phyloP scores from a whole-genome alignment of 2,797 vertebrate species.

The Mus caroli region DNA sequence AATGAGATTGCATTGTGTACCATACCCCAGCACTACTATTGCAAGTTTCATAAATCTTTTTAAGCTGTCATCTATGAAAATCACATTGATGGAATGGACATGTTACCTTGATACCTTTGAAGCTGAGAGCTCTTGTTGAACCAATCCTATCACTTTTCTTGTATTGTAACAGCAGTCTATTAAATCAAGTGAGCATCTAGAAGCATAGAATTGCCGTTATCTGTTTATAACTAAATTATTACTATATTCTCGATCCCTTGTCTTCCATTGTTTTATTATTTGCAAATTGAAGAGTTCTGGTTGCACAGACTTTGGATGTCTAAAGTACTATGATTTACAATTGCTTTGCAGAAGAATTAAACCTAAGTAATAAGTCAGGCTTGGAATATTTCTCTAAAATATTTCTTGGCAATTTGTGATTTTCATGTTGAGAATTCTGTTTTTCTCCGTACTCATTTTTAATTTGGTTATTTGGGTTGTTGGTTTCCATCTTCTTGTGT shows the following conservation, averaged over 20 bases:
- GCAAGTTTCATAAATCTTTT: neutral
- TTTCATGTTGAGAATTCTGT: no score
- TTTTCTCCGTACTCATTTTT: no score
- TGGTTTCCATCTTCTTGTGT: no score
- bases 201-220: neutral
- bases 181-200: neutral
- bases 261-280: neutral
- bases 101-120: neutral
- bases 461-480: no score
- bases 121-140: neutral
- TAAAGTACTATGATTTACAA: neutral
- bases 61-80: constrained; percentile 7
- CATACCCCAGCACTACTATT: neutral
- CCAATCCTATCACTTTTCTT: neutral
- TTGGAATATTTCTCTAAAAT: neutral
- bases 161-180: neutral
- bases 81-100: neutral
- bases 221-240: neutral
- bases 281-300: neutral
- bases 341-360: neutral
- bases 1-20: neutral
- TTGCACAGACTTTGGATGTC: neutral
- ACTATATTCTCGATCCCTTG: neutral
- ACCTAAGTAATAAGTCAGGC: neutral
- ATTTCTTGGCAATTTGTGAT: neutral